Evolutionary conservation across 2,113 vertebrate species (phyloP).

Genomic region (Dunckerocampus dactyliophorus): DNA sequence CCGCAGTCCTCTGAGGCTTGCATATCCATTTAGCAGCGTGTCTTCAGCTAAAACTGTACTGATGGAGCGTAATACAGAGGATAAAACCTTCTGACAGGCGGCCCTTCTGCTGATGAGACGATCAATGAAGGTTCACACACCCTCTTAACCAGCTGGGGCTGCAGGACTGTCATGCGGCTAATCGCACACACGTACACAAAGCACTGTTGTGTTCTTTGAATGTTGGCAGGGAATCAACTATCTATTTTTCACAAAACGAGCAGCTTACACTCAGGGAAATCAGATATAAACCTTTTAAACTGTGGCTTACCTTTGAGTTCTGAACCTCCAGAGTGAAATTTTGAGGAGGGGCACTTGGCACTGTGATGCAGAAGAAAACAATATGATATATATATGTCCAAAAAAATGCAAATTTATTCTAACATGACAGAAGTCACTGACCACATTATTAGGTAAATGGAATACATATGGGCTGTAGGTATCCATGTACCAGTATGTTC

Average conservation of each 20-base stretch:
- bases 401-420: background rate
- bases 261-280: background rate
- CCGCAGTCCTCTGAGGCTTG: background rate
- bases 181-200: conserved; percentile 11
- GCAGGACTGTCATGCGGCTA: conserved; percentile 29
- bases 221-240: conserved; percentile 1
- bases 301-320: conserved; percentile 90
- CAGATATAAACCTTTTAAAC: background rate
- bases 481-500: background rate
- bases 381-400: background rate
- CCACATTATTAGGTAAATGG: no score
- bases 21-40: conserved; percentile 10
- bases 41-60: conserved; percentile 3
- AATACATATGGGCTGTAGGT: background rate
- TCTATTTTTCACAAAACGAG: conserved; percentile 1
- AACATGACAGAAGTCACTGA: background rate
- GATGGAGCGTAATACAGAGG: conserved; percentile 40
- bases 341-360: conserved; percentile 89
- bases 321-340: conserved; percentile 92
- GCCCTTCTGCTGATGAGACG: conserved; percentile 45
- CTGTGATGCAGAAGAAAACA: conserved; percentile 65
- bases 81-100: conserved; percentile 62
- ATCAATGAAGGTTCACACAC: conserved; percentile 57
- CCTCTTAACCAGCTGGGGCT: conserved; percentile 40
- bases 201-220: background rate